phyloP scores from a whole-genome alignment of 2,113 vertebrate species.

The Thymallus thymallus region DNA sequence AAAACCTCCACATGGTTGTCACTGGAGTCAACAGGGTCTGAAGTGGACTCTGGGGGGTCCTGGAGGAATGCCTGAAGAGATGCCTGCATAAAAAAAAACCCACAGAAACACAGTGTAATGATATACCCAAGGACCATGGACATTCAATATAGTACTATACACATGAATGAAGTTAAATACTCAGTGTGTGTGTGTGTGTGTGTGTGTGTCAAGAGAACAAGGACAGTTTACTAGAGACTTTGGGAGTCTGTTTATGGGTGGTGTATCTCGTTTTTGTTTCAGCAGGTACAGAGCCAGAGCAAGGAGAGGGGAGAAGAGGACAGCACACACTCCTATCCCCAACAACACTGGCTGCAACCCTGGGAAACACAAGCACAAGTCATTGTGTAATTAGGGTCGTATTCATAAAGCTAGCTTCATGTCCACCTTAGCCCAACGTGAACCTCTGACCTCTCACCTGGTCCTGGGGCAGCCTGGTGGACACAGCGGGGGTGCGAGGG shows the following conservation, averaged over 20 bases:
- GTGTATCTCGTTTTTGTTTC: slow-evolving; percentile 4
- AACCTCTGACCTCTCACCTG: slow-evolving; percentile 31
- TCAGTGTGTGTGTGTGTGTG: no score
- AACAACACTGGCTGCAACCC: slow-evolving; percentile 34
- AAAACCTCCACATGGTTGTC: slow-evolving; percentile 49
- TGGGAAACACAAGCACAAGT: slow-evolving; percentile 28
- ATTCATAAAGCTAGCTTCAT: no score
- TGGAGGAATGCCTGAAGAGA: slow-evolving; percentile 25
- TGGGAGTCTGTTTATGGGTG: slow-evolving; percentile 36
- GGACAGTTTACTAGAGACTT: slow-evolving; percentile 48
- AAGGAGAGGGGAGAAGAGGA: slow-evolving; percentile 42
- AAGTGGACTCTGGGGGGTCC: slow-evolving; percentile 24
- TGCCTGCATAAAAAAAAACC: not conserved
- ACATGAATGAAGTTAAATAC: no score
- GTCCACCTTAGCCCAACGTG: no score
- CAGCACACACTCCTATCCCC: slow-evolving; percentile 23
- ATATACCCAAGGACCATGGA: no score
- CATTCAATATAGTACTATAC: no score
- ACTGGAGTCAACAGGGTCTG: slow-evolving; percentile 30
- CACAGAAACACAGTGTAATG: not conserved
- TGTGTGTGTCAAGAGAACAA: not conserved
- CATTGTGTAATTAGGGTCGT: no score
- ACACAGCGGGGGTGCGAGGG: slow-evolving; percentile 58
- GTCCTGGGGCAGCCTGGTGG: slow-evolving; percentile 14
- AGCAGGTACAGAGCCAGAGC: slow-evolving; percentile 31